Base-by-base conservation (phyloP, 2,888 invertebrate species). In the Acronicta leporina region DNA sequence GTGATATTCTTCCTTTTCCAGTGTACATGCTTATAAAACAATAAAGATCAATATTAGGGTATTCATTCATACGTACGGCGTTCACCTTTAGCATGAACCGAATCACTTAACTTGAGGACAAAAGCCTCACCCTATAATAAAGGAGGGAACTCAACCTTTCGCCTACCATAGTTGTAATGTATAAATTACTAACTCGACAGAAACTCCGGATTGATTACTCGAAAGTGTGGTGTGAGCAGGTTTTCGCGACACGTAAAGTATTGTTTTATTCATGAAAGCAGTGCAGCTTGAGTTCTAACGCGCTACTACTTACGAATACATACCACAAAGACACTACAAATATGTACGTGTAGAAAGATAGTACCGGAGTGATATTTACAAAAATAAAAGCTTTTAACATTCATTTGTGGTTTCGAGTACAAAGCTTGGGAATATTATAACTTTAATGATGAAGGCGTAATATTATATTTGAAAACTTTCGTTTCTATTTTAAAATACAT, bases 191-290 rank as follows among this genome's bases (percentile, higher is more conserved):
- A 66, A 53, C 61, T 53, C 45, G 73, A 58, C 57, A 49, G 55
- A 59, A 80, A 75, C 69, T 71, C 58, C 33, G 46, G 68, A 78
- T 78, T 78, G 76, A 82, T 81, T 70, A 73, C 73, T 67, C 35
- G 10, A 64, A 69, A 68, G 48, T 66, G 72, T 63, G 50, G 63
- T 71, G 69, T 72, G 82, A 80, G 81, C 79, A 82, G 76, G 80
- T 83, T 80, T 77, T 71, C 68, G 52, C 67, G 75, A 71, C 75
- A 74, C 58, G 71, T 63, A 51, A 63, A 69, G 40, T 56, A 51
- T 79, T 86, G 82, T 82, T 79, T 87, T 83, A 88, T 87, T 85
- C 89, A 87, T 87, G 76, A 79, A 68, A 61, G 63, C 60, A 61
- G 42, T 49, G 63, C 61, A 67, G 68, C 67, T 50, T 68, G 73